Conservation (phyloP, 2,888 invertebrate genomes). For the Podotricha telesiphe region DNA sequence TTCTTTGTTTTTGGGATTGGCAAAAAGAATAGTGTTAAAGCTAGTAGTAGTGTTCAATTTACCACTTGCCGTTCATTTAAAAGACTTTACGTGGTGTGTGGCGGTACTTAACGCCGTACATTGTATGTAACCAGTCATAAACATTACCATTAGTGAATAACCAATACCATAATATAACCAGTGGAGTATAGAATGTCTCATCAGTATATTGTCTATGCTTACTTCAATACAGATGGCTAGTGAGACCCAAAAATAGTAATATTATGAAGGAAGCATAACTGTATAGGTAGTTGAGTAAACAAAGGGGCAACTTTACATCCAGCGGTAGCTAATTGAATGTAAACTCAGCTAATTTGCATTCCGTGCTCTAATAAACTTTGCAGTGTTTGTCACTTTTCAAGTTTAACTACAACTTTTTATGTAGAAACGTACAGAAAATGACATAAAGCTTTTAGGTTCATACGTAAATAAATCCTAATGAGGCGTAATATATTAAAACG, state of each 20-base stretch:
- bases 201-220: too few relatives aligned
- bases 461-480: conserved; percentile 7
- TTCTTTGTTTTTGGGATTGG: too few relatives aligned
- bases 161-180: too few relatives aligned
- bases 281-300: conserved; percentile 49
- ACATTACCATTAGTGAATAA: too few relatives aligned
- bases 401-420: conserved; percentile 32
- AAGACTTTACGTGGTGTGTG: too few relatives aligned
- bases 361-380: conserved; percentile 41
- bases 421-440: conserved; percentile 4
- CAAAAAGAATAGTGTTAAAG: too few relatives aligned
- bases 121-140: too few relatives aligned
- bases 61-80: too few relatives aligned
- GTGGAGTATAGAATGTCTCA: too few relatives aligned
- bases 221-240: too few relatives aligned
- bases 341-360: conserved; percentile 63
- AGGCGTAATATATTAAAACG: neutral
- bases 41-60: too few relatives aligned
- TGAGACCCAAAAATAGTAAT: neutral
- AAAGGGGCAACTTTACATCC: conserved; percentile 55
- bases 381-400: conserved; percentile 38
- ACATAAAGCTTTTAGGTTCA: neutral
- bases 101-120: too few relatives aligned
- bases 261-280: neutral
- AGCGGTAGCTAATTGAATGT: conserved; percentile 64